phyloP scores from a whole-genome alignment of 2,113 vertebrate genomes.

The Gracilinanus agilis region DNA sequence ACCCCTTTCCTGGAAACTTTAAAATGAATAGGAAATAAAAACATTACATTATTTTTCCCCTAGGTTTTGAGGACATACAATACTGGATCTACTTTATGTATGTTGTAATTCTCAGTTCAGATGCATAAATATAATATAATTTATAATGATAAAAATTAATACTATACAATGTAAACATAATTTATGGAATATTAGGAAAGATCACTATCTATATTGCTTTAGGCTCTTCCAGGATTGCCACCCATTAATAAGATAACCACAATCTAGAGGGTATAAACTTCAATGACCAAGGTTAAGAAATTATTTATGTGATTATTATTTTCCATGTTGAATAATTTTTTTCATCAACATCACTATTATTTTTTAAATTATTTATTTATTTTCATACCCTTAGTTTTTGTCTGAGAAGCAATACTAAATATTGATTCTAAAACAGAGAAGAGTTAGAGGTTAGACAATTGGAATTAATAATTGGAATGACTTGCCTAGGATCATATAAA shows the following conservation, averaged over 20 bases:
- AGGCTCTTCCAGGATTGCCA: not conserved
- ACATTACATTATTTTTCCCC: not conserved
- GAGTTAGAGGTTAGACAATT: no score
- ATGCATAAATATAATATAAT: not conserved
- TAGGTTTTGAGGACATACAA: not conserved
- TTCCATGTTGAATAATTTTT: not conserved
- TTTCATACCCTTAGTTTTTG: no score
- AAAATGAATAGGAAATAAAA: no score
- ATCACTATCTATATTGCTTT: not conserved
- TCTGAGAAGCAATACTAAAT: no score
- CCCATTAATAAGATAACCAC: not conserved
- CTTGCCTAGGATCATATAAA: no score
- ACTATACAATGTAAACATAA: no score
- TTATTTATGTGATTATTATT: not conserved
- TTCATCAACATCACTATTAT: not conserved
- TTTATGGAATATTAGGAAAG: not conserved
- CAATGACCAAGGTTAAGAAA: not conserved
- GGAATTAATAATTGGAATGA: no score
- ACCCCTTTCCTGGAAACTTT: no score
- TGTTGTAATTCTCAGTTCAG: not conserved
- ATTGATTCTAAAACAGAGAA: no score
- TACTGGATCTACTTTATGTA: no score
- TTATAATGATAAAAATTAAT: no score
- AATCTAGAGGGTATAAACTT: no score
- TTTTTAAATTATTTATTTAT: not conserved